phyloP scores from a whole-genome alignment of 1,140 invertebrate species.

The Diachasmimorpha longicaudata region DNA sequence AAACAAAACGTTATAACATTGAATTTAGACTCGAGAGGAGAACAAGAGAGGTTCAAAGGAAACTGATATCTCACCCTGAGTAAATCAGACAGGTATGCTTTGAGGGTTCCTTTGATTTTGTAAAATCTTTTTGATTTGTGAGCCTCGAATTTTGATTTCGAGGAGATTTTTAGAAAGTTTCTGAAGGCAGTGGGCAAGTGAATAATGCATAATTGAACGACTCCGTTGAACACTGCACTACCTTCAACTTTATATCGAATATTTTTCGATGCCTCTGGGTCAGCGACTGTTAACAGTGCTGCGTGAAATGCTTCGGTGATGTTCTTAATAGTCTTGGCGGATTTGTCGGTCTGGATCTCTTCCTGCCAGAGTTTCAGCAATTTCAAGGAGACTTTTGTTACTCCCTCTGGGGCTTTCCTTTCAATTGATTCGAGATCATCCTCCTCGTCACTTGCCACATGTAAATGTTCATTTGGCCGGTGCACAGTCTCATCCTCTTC shows the following conservation, averaged over 20 bases:
- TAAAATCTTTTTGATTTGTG: conserved; percentile 79
- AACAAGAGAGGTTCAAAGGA: background rate
- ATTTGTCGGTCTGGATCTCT: conserved; percentile 71
- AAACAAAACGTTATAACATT: background rate
- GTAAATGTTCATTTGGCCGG: conserved; percentile 39
- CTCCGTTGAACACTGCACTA: conserved; percentile 80
- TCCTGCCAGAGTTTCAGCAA: conserved; percentile 70
- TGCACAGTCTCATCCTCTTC: conserved; percentile 43
- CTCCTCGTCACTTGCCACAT: conserved; percentile 80
- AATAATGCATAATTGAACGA: conserved; percentile 85
- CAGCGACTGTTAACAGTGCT: conserved; percentile 70
- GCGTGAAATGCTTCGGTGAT: conserved; percentile 79
- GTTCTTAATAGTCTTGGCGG: conserved; percentile 64
- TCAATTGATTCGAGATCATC: conserved; percentile 69
- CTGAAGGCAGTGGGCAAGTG: conserved; percentile 80
- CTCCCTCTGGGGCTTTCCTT: conserved; percentile 62
- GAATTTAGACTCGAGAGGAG: background rate
- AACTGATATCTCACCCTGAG: conserved; percentile 36
- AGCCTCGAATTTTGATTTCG: conserved; percentile 58
- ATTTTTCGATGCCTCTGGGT: conserved; percentile 62
- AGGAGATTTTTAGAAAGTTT: conserved; percentile 69
- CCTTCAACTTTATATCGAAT: conserved; percentile 72
- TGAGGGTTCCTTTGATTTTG: conserved; percentile 73
- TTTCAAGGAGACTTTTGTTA: conserved; percentile 64
- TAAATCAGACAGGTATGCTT: conserved; percentile 77